A percentile compares a stretch with the other conserved stretches of the same genome.
Evolutionary conservation across 2,113 vertebrate species (phyloP).

Genomic region (Phasianus colchicus): DNA sequence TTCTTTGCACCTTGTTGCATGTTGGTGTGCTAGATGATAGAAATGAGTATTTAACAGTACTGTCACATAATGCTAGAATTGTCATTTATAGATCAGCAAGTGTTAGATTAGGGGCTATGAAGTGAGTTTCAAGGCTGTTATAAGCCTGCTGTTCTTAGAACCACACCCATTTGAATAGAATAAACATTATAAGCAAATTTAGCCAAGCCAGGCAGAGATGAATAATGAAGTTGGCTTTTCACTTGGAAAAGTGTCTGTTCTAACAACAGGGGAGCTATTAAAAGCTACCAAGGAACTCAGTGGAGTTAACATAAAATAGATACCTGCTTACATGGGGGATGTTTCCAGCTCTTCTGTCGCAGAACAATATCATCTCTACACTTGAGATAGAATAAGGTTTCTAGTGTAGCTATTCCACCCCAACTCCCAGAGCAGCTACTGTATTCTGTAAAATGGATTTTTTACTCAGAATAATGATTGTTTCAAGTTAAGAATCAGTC

Average conservation of each 20-base stretch:
- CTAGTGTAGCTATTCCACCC: background rate
- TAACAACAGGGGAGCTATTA: background rate
- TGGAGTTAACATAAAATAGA: background rate
- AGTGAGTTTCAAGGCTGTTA: slow-evolving; percentile 15
- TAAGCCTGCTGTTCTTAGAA: slow-evolving; percentile 18
- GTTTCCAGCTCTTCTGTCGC: background rate
- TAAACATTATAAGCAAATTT: background rate
- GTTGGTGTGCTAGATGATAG: background rate
- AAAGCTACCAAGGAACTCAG: background rate
- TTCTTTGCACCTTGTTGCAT: slow-evolving; percentile 58
- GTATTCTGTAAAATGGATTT: background rate
- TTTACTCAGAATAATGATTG: background rate
- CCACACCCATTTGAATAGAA: background rate
- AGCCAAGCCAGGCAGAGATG: background rate
- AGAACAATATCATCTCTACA: background rate
- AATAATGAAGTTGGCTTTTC: background rate
- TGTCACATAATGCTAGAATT: slow-evolving; percentile 17
- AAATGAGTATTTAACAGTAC: slow-evolving; percentile 22
- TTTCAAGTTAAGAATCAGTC: background rate
- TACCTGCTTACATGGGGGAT: background rate
- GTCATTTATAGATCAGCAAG: background rate
- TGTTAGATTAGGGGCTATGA: background rate
- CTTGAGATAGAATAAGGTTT: background rate
- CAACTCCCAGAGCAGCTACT: background rate
- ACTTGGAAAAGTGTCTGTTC: background rate